These are phyloP conservation scores for Megastigmus dorsalis DNA, from an alignment of 2,888 invertebrate species.

Conservation along the genomic window DNA sequence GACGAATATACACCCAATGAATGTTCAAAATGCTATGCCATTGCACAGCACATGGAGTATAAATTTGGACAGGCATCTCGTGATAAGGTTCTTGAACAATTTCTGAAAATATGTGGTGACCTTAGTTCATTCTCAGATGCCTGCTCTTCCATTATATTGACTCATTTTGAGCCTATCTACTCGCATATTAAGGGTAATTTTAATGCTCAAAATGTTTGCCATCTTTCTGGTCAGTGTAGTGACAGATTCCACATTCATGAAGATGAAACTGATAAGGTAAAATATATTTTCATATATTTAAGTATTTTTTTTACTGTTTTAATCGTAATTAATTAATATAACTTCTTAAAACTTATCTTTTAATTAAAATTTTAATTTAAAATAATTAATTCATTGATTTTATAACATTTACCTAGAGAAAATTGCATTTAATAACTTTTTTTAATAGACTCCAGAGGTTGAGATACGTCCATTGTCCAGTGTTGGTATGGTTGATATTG, in stretches of 20 bases:
- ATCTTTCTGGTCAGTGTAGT: constrained; percentile 85
- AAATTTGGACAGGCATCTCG: constrained; percentile 63
- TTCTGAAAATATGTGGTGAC: constrained; percentile 79
- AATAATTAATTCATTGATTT: background rate
- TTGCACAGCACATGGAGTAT: constrained; percentile 67
- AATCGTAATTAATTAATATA: too few relatives aligned
- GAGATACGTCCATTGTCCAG: constrained; percentile 78
- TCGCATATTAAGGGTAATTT: constrained; percentile 79
- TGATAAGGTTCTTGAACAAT: constrained; percentile 62
- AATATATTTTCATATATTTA: too few relatives aligned
- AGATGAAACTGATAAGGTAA: constrained; percentile 76
- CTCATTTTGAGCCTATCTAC: constrained; percentile 84
- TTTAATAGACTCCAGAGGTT: constrained; percentile 71
- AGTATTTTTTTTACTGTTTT: too few relatives aligned
- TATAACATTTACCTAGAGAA: background rate
- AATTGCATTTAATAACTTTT: background rate
- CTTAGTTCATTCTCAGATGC: constrained; percentile 86
- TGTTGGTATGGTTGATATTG: constrained; percentile 77
- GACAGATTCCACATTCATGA: constrained; percentile 80
- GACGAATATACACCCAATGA: constrained; percentile 70
- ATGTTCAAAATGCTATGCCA: constrained; percentile 69
- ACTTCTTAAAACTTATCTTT: too few relatives aligned
- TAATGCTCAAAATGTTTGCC: constrained; percentile 81
- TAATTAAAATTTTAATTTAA: background rate
- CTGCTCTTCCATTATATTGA: constrained; percentile 84